Base-by-base conservation (phyloP, 2,113 vertebrate species). In the Maccullochella peelii region DNA sequence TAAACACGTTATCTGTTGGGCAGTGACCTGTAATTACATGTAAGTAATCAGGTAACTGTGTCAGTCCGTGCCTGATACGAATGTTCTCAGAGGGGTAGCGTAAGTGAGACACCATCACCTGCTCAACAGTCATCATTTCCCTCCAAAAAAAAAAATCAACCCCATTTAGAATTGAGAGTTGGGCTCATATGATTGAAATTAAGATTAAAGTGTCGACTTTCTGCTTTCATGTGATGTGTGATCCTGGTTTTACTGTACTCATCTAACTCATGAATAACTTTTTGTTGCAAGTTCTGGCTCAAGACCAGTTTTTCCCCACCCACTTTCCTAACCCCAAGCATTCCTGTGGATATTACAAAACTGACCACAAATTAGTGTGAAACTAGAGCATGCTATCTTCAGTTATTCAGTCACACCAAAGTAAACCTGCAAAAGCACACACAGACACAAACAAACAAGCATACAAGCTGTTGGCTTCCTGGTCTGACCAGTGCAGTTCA, bases 391-490 rank as follows among this genome's bases (percentile, higher is more conserved):
- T 3, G 4, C 12, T 55, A 10, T 38, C 1, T 49, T 63, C 2
- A 18, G 30, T 25, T 47, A 4, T 15, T 49, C 40, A 52, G 55
- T 30, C 40, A 12, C 52, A 12, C n/a, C 11, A 11, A 59, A 40
- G 52, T 8, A 15, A 74, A 77, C 72, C 20, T 73, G 65, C 50
- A 21, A 21, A 47, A 6, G 8, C 14, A 27, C 75, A 77, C 2
- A 2, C 44, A 69, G 6, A n/a, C 50, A 54, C 38, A 70, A 15
- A n/a, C 44, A 10, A 33, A 58, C 8, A 10, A 33, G 54, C 8
- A 59, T 2, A 18, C 25, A 50, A 5, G 23, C 9, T n/a, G 20
- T 27, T 21, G 33, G 33, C 84, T 88, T 87, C 73, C 82, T 79
- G 52, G 50, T 69, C 33, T 25, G 12, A 44, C 21, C 42, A 36